Base-by-base conservation (phyloP, 2,113 vertebrate species). In the Sebastes schlegelii region DNA sequence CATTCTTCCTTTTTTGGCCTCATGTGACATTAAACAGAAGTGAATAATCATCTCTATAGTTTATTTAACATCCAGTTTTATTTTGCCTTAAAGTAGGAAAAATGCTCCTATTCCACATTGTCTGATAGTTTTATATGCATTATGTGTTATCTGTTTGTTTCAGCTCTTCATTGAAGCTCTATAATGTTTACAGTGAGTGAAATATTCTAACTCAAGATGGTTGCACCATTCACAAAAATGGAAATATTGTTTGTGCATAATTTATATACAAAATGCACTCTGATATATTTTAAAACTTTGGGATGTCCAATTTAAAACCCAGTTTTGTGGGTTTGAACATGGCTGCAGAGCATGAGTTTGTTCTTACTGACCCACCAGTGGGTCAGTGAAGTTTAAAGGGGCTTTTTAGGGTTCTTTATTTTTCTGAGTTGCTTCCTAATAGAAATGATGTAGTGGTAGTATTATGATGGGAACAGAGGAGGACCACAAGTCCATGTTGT, bases 1-100 rank as follows among this genome's bases (percentile, higher is more conserved):
- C 83, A 86, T 90, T 91, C 83, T 79, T 87, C 43, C 54, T 78
- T 2, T 67, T 78, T 2, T 67, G 72, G 55, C 74, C 72, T 49
- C 40, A 17, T 48, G 60, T 79, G 16, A 87, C 72, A 74, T 75
- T 69, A 54, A 76, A 73, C 45, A 69, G 43, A 70, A 74, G 45
- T 42, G 34, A 81, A 58, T 4, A 17, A 80, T 79, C 61, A 57
- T 77, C 23, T 14, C 23, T 14, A 34, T 23, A 72, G 45, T 61
- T 77, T n/a, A 45, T 68, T 64, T 77, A 58, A 81, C 40, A 69
- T 73, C 12, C 6, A 34, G 21, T 19, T 62, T 66, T 16, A 21
- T 54, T 49, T 42, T 11, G 1, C 4, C 14, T 54, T 48, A 8
- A 8, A 34, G 49, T 9, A 23, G 6, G 1, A 55, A 34, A 34